Evolutionary conservation across 2,888 invertebrate genomes (phyloP).

Genomic region (Serrognathus titanus): DNA sequence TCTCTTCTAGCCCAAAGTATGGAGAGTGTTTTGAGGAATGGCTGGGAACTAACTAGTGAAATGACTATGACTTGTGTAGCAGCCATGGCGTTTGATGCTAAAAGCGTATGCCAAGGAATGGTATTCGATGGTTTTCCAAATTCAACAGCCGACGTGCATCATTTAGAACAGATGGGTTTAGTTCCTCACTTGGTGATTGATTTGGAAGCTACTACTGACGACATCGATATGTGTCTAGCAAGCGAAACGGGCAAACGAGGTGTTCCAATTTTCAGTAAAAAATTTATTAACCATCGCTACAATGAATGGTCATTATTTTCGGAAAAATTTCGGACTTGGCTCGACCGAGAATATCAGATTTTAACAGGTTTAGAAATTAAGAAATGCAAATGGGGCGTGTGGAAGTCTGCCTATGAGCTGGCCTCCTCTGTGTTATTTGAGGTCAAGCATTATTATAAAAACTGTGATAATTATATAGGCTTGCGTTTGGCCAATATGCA

Average conservation of each 20-base stretch:
- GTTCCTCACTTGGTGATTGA: conserved; percentile 59
- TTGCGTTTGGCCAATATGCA: conserved; percentile 54
- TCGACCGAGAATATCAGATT: conserved; percentile 56
- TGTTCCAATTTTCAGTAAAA: conserved; percentile 29
- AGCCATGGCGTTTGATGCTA: conserved; percentile 51
- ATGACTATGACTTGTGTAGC: conserved; percentile 55
- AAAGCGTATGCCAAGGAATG: conserved; percentile 55
- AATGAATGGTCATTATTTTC: conserved; percentile 47
- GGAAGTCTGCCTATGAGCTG: conserved; percentile 46
- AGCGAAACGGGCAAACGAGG: conserved; percentile 39
- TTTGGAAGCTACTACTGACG: conserved; percentile 46
- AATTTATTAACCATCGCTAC: conserved; percentile 49
- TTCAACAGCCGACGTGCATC: conserved; percentile 51
- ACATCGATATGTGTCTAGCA: conserved; percentile 47
- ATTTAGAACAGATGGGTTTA: conserved; percentile 52
- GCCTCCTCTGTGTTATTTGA: conserved; percentile 47
- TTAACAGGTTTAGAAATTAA: conserved; percentile 51
- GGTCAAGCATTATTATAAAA: conserved; percentile 54
- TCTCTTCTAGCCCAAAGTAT: conserved; percentile 52
- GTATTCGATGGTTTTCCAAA: conserved; percentile 63
- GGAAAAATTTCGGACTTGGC: conserved; percentile 50
- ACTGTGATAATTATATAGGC: conserved; percentile 50
- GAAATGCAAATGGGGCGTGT: conserved; percentile 56
- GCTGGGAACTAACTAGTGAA: conserved; percentile 49
- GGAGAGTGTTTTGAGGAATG: conserved; percentile 44